Evolutionary conservation across 2,113 vertebrate genomes (phyloP).

Genomic region (Hemichromis elongatus): DNA sequence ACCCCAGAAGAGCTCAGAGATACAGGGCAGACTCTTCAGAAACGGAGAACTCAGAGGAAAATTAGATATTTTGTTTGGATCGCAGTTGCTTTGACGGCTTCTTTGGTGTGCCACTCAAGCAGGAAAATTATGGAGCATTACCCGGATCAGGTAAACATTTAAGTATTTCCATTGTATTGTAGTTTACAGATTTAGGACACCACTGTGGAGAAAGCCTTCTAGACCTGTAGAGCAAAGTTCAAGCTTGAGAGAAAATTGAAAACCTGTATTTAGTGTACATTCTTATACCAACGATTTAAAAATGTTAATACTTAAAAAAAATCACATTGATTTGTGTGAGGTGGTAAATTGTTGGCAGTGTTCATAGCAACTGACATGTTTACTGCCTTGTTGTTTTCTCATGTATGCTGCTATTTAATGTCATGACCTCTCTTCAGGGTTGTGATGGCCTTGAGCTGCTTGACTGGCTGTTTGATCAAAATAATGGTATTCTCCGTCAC

Average conservation of each 20-base stretch:
- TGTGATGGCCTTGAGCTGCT: conserved; percentile 80
- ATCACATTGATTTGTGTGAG: background rate
- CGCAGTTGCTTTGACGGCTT: background rate
- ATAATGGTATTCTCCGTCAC: conserved; percentile 81
- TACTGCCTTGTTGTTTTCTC: background rate
- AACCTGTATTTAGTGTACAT: background rate
- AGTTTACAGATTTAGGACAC: background rate
- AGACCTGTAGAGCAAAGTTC: conserved; percentile 2
- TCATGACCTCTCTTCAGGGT: conserved; percentile 21
- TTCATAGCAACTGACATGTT: background rate
- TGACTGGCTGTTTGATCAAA: conserved; percentile 88
- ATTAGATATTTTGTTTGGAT: conserved; percentile 12
- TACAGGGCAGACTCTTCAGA: conserved; percentile 3
- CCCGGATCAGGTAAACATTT: conserved; percentile 50
- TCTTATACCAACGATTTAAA: background rate
- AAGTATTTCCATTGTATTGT: background rate
- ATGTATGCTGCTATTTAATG: background rate
- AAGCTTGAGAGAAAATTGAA: background rate
- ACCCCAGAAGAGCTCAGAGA: conserved; percentile 39
- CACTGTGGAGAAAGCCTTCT: background rate
- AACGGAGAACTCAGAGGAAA: background rate
- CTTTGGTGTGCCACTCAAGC: background rate
- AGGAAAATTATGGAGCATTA: conserved; percentile 44
- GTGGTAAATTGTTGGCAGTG: background rate
- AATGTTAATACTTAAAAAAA: background rate